These are phyloP conservation scores for Anastrepha obliqua DNA, from an alignment of 1,140 invertebrate genomes.

Conservation along the genomic window DNA sequence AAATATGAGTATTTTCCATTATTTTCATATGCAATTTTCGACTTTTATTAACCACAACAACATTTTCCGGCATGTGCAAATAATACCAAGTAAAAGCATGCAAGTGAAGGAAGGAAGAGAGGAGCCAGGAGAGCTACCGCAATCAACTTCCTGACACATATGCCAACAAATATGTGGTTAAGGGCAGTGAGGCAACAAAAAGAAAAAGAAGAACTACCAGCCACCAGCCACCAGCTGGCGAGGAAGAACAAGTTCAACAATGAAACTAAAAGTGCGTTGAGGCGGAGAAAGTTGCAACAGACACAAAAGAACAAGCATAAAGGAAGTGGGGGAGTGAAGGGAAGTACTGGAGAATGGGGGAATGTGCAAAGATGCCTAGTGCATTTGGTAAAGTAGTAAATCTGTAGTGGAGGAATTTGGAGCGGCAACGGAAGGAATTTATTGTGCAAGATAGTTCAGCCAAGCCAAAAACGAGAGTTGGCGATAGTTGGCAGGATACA, in stretches of 20 bases:
- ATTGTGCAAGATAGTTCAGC: slow-evolving; percentile 47
- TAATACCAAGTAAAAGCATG: neutral
- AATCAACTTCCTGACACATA: neutral
- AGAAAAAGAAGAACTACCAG: neutral
- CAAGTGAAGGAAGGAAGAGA: neutral
- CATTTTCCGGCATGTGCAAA: slow-evolving; percentile 19
- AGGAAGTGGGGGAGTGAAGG: neutral
- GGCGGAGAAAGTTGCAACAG: slow-evolving; percentile 39
- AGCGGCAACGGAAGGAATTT: neutral
- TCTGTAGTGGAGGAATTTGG: neutral
- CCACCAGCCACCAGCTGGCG: neutral
- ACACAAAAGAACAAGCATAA: neutral
- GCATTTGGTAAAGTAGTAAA: neutral
- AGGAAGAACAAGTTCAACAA: slow-evolving; percentile 19
- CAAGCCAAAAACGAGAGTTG: slow-evolving; percentile 42
- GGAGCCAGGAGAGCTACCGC: neutral
- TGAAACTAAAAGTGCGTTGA: slow-evolving; percentile 50
- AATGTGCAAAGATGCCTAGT: neutral
- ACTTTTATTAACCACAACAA: slow-evolving; percentile 29
- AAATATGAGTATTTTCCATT: slow-evolving; percentile 8
- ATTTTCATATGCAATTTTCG: slow-evolving; percentile 23
- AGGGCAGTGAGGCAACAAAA: slow-evolving; percentile 18
- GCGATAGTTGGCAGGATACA: slow-evolving; percentile 40
- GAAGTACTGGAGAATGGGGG: neutral
- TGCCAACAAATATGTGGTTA: slow-evolving; percentile 45